Base-by-base conservation (phyloP, 2,888 invertebrate species). In the Timema podura region DNA sequence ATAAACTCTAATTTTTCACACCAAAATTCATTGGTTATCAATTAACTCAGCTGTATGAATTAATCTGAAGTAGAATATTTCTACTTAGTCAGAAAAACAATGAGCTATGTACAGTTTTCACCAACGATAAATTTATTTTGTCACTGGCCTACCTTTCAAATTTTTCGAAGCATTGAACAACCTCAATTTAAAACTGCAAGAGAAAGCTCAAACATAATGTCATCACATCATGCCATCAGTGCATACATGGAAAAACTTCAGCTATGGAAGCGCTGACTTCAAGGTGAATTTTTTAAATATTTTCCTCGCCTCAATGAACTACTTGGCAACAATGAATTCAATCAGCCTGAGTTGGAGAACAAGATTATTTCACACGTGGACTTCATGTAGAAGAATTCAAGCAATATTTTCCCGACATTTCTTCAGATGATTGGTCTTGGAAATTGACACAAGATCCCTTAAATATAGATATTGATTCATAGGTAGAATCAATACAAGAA, bases 31-130 rank as follows among this genome's bases (percentile, higher is more conserved):
- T 15, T 65, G 47, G 65, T 47, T 45, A 45, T 65, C 46, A 11
- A 45, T 45, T 65, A 65, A 13, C 46, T 65, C 46, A 45, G 65
- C n/a, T 65, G 45, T 65, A 65, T 65, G n/a, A 5, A 15, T 65
- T 65, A 47, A 15, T 13, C 48, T 64, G 5, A 65, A 47, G 65
- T 5, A 65, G 45, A 47, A 65, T 65, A 47, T 5, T 65, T 47
- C 6, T 65, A 13, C n/a, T 5, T 6, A 8, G 1, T 47, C 1
- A 6, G 5, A 48, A 48, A 47, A 13, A 65, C 13, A 65, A 65
- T 6, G 1, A 47, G 16, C 10, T 46, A n/a, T 65, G 15, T 13
- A 15, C 15, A 47, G 5, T 9, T n/a, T 65, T 65, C 48, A 65
- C 47, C 48, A 46, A 65, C 15, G 44, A 45, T n/a, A 65, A 0